Conservation (phyloP, 2,113 vertebrate genomes). For the Mustelus asterias region DNA sequence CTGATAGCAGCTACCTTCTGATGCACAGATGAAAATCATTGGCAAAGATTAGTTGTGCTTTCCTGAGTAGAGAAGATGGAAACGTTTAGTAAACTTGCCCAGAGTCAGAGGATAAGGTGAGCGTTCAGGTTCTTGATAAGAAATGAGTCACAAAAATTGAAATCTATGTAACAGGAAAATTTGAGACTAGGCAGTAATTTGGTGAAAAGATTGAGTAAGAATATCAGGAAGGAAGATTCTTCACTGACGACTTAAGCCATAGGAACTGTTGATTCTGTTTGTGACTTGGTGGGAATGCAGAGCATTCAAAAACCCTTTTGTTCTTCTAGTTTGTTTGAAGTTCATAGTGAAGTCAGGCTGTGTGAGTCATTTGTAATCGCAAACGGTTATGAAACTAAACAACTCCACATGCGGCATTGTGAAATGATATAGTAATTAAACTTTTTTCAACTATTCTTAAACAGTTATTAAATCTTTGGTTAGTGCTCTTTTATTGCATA, state of each 20-base stretch:
- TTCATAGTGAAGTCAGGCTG: background rate
- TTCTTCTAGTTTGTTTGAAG: background rate
- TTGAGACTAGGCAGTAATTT: background rate
- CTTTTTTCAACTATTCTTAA: background rate
- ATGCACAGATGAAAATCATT: constrained; percentile 8
- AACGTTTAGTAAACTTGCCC: constrained; percentile 29
- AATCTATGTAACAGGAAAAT: background rate
- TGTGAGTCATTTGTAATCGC: background rate
- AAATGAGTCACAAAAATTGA: background rate
- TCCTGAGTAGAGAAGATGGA: background rate
- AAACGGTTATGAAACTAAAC: background rate
- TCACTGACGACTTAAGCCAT: background rate
- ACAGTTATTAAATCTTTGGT: background rate
- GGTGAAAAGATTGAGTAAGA: background rate
- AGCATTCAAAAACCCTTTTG: background rate
- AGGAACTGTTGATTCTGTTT: background rate
- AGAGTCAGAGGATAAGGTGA: constrained; percentile 33
- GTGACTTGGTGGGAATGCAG: background rate
- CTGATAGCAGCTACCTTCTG: background rate
- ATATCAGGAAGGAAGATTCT: background rate
- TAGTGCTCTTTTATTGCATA: background rate
- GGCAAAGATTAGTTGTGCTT: background rate
- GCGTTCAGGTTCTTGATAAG: background rate
- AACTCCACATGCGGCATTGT: background rate
- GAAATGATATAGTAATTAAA: background rate